Evolutionary conservation across 2,113 vertebrate genomes (phyloP).

Genomic region (Puntigrus tetrazona): DNA sequence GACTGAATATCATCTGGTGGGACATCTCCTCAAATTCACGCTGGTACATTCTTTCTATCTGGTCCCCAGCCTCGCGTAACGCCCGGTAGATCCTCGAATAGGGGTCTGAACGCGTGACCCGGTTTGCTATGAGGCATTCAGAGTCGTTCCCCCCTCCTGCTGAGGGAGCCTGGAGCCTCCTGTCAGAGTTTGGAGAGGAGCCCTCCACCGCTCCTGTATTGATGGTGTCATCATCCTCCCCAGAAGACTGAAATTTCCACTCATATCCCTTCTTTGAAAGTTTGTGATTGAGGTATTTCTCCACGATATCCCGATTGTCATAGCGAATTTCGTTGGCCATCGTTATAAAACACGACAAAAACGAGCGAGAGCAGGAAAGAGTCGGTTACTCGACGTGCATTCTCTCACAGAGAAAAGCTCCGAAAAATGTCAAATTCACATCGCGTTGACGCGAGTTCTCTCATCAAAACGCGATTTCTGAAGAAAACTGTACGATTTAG

Average conservation of each 20-base stretch:
- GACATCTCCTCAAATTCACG: slow-evolving; percentile 85
- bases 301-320: slow-evolving; percentile 66
- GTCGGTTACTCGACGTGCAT: slow-evolving; percentile 47
- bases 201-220: slow-evolving; percentile 51
- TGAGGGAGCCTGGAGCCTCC: slow-evolving; percentile 37
- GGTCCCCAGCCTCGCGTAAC: slow-evolving; percentile 79
- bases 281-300: slow-evolving; percentile 66
- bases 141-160: slow-evolving; percentile 16
- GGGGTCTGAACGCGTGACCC: slow-evolving; percentile 17
- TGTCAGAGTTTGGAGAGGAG: slow-evolving; percentile 49
- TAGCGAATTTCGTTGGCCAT: slow-evolving; percentile 63
- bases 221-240: slow-evolving; percentile 45
- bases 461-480: background rate
- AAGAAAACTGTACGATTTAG: background rate
- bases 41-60: slow-evolving; percentile 82
- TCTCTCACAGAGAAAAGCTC: slow-evolving; percentile 1
- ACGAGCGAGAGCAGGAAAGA: background rate
- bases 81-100: slow-evolving; percentile 74
- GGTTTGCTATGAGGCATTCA: slow-evolving; percentile 11
- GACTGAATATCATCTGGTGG: slow-evolving; percentile 78
- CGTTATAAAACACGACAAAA: slow-evolving; percentile 26
- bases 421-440: background rate
- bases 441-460: background rate
- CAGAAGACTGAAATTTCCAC: slow-evolving; percentile 56
- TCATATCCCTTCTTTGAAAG: slow-evolving; percentile 63